Percentiles rank a stretch among this genome's conserved stretches.
Conservation (phyloP, 2,113 vertebrate genomes). For the Aspidoscelis tigris region DNA sequence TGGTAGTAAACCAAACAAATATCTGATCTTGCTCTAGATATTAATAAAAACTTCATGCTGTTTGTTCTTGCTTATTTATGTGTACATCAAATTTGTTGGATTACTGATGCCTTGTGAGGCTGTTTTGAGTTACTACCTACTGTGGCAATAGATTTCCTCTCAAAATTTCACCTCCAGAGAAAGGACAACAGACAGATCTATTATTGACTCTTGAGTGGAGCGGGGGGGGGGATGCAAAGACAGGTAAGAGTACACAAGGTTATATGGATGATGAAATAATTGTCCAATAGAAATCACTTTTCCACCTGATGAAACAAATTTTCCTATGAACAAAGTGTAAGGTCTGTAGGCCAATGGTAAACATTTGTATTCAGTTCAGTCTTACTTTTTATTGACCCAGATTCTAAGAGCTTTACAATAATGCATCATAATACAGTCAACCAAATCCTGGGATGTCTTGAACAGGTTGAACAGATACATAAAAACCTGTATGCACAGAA, state of each 20-base stretch:
- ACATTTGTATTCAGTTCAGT: neutral
- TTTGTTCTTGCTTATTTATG: slow-evolving; percentile 28
- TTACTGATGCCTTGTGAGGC: neutral
- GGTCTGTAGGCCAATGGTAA: neutral
- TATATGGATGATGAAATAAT: slow-evolving; percentile 33
- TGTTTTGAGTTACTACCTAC: slow-evolving; percentile 18
- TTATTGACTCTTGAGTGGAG: slow-evolving; percentile 2
- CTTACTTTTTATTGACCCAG: slow-evolving; percentile 23
- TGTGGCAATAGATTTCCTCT: slow-evolving; percentile 21
- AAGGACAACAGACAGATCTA: neutral
- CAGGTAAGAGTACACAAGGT: slow-evolving; percentile 19
- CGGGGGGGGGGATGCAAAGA: neutral
- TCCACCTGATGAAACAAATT: neutral
- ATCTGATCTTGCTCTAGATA: neutral
- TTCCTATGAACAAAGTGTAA: slow-evolving; percentile 16
- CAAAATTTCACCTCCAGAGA: neutral
- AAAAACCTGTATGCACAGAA: no score
- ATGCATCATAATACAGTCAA: neutral
- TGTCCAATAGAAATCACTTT: slow-evolving; percentile 28
- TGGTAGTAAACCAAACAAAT: slow-evolving; percentile 27
- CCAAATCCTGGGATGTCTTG: neutral
- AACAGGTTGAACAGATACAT: neutral
- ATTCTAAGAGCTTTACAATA: neutral
- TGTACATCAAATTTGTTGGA: slow-evolving; percentile 17
- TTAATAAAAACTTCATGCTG: slow-evolving; percentile 39